A percentile compares a stretch with the other conserved stretches of the same genome.
Conservation (phyloP, 2,113 vertebrate genomes). For the Coturnix japonica region DNA sequence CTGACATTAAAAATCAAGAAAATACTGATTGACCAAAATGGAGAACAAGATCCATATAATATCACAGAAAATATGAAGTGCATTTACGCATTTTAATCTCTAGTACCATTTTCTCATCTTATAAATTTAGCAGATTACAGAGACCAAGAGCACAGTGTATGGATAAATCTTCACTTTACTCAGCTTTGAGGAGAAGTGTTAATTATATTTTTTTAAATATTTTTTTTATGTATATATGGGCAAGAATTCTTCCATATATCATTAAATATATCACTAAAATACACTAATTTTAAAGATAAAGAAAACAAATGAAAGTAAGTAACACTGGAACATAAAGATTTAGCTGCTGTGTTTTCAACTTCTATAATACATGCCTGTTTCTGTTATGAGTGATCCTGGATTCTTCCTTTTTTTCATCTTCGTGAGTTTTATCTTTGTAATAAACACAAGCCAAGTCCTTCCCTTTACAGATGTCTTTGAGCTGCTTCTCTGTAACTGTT, state of each 20-base stretch:
- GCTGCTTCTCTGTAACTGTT: background rate
- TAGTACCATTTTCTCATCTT: background rate
- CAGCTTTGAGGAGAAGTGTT: background rate
- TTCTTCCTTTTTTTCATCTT: background rate
- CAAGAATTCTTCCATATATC: background rate
- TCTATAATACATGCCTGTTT: background rate
- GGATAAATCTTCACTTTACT: background rate
- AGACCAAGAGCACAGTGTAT: background rate
- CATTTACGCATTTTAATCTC: background rate
- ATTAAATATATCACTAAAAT: too few relatives aligned
- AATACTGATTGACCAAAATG: background rate
- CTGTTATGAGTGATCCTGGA: background rate
- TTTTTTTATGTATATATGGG: background rate
- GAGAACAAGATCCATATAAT: background rate
- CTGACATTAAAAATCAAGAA: background rate
- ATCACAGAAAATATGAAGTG: background rate
- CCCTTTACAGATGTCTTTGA: background rate
- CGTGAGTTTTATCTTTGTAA: background rate
- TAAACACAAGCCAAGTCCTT: background rate
- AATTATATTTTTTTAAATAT: background rate
- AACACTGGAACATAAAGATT: background rate
- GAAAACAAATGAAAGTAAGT: background rate
- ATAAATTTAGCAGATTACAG: background rate
- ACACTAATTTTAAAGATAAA: background rate
- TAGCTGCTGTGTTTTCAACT: background rate